Evolutionary conservation across 2,888 invertebrate genomes (phyloP).

Genomic region (Noctua janthina): DNA sequence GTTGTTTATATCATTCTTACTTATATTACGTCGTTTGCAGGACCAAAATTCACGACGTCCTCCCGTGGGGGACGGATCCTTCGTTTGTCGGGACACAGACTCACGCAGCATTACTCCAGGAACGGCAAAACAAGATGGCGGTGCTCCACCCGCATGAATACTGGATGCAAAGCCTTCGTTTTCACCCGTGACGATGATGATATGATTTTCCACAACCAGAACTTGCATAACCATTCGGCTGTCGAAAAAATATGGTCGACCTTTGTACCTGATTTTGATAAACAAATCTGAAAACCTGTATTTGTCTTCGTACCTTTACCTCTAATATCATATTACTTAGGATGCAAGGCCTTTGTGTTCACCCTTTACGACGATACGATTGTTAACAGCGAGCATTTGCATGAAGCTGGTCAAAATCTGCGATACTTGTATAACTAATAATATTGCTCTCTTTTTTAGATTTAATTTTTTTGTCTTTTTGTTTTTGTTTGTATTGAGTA

Average conservation of each 20-base stretch:
- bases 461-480: no score
- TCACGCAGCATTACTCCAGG: conserved; percentile 68
- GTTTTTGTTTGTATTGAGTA: no score
- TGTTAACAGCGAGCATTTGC: not conserved
- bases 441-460: no score
- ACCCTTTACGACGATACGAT: conserved; percentile 47
- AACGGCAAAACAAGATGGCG: conserved; percentile 68
- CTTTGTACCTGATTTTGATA: not conserved
- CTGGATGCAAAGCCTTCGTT: not conserved
- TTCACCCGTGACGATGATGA: not conserved
- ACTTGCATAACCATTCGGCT: not conserved
- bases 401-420: no score
- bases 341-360: conserved; percentile 66
- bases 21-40: conserved; percentile 13
- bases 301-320: not conserved
- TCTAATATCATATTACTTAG: not conserved
- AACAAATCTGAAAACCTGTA: not conserved
- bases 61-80: conserved; percentile 23
- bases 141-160: conserved; percentile 64
- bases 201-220: conserved; percentile 1
- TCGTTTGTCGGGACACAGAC: conserved; percentile 64
- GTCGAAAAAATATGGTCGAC: not conserved
- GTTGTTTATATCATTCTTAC: not conserved
- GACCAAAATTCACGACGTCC: conserved; percentile 18
- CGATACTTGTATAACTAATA: conserved; percentile 1